Conservation (phyloP, 2,888 invertebrate genomes). For the Orchesella flavescens region DNA sequence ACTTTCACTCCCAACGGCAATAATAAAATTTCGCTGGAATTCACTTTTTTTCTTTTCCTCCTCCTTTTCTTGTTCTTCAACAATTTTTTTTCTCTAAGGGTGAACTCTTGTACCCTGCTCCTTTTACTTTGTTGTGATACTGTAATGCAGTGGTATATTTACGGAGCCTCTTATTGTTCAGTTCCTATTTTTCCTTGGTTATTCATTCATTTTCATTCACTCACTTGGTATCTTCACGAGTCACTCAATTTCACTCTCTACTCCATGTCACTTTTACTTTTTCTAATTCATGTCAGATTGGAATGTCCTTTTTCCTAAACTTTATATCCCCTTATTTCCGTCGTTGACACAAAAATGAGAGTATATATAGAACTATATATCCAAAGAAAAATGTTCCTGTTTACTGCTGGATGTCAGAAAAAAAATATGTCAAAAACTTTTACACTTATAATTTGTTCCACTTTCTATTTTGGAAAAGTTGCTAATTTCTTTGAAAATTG, state of each 20-base stretch:
- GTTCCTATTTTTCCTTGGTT: no score
- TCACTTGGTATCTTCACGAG: neutral
- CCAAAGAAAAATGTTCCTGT: neutral
- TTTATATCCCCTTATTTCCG: neutral
- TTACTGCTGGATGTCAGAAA: neutral
- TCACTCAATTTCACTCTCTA: conserved; percentile 7
- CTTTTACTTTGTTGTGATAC: neutral
- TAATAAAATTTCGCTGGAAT: conserved; percentile 57
- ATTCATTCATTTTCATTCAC: conserved; percentile 26
- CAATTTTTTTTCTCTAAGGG: conserved; percentile 43
- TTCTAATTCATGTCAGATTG: conserved; percentile 37
- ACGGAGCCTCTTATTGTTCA: neutral
- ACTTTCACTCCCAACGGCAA: conserved; percentile 55
- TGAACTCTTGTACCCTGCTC: conserved; percentile 2
- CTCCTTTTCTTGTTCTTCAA: no score
- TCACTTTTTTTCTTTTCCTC: conserved; percentile 53
- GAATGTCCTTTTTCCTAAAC: conserved; percentile 13
- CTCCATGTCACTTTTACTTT: neutral
- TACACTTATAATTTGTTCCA: neutral
- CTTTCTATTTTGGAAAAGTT: no score
- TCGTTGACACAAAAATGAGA: neutral
- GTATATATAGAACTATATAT: no score
- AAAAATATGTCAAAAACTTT: conserved; percentile 24
- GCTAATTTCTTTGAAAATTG: no score
- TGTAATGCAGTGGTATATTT: conserved; percentile 2